Evolutionary conservation across 2,888 invertebrate genomes (phyloP).

Genomic region (Synergus itoensis): DNA sequence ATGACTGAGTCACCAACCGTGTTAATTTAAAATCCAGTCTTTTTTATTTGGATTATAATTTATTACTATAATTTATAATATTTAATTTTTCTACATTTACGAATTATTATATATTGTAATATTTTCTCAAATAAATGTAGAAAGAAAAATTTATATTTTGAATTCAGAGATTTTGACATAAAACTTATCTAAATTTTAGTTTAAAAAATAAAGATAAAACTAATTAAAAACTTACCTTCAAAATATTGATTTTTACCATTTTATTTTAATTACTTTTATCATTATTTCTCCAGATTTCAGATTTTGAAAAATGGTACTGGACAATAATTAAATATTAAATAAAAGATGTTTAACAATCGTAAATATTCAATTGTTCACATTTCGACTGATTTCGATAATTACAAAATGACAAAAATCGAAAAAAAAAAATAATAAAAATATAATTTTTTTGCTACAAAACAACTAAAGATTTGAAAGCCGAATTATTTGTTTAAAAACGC

Average conservation of each 20-base stretch:
- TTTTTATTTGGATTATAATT: background rate
- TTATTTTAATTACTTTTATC: background rate
- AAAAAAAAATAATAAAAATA: too few relatives aligned
- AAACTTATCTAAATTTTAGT: background rate
- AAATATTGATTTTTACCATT: background rate
- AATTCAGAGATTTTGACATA: background rate
- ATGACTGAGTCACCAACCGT: slow-evolving; percentile 26
- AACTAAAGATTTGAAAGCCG: too few relatives aligned
- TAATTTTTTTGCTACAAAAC: too few relatives aligned
- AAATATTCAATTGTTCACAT: background rate
- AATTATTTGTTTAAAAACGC: background rate
- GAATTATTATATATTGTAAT: background rate
- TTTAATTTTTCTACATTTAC: too few relatives aligned
- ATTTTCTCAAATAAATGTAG: background rate
- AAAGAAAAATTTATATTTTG: background rate
- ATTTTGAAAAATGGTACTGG: background rate
- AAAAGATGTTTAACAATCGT: background rate
- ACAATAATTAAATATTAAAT: background rate
- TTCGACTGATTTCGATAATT: background rate
- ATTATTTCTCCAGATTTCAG: background rate
- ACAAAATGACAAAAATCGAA: background rate
- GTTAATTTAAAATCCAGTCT: background rate
- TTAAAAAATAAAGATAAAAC: too few relatives aligned
- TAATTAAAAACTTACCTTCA: background rate
- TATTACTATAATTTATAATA: background rate